phyloP scores from a whole-genome alignment of 2,113 vertebrate species.

The Alectura lathami region DNA sequence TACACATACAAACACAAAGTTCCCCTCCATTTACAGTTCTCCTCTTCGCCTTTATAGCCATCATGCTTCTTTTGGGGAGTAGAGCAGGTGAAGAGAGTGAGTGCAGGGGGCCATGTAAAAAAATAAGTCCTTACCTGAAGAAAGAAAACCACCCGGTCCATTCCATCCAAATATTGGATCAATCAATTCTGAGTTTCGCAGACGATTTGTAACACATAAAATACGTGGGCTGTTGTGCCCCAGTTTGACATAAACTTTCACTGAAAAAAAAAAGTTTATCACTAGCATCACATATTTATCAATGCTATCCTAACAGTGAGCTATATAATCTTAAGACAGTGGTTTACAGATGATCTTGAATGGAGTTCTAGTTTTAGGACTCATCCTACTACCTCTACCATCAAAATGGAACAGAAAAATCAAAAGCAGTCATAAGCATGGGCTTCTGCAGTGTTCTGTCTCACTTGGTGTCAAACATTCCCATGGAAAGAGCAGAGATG shows the following conservation, averaged over 20 bases:
- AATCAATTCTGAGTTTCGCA: conserved; percentile 65
- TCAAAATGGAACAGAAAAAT: background rate
- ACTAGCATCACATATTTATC: background rate
- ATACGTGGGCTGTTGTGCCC: conserved; percentile 67
- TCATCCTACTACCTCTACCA: background rate
- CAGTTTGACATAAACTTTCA: conserved; percentile 71
- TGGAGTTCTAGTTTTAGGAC: background rate
- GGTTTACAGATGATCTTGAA: background rate
- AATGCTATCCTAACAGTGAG: background rate
- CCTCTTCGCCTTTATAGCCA: background rate
- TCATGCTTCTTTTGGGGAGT: background rate
- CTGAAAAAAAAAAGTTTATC: conserved; percentile 67
- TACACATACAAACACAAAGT: background rate
- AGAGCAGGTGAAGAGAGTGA: too few species aligned
- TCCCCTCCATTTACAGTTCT: background rate
- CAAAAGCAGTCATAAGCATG: background rate
- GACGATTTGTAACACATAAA: conserved; percentile 57
- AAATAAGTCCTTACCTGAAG: conserved; percentile 51
- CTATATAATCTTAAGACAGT: background rate
- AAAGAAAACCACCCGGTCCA: conserved; percentile 59
- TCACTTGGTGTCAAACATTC: background rate
- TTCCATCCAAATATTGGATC: conserved; percentile 73
- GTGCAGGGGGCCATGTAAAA: background rate
- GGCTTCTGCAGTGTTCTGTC: background rate
- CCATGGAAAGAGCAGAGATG: background rate